Evolutionary conservation across 2,888 invertebrate genomes (phyloP), one percentile per base, ranked within the genome.

Genomic region (Nowickia ferox): DNA sequence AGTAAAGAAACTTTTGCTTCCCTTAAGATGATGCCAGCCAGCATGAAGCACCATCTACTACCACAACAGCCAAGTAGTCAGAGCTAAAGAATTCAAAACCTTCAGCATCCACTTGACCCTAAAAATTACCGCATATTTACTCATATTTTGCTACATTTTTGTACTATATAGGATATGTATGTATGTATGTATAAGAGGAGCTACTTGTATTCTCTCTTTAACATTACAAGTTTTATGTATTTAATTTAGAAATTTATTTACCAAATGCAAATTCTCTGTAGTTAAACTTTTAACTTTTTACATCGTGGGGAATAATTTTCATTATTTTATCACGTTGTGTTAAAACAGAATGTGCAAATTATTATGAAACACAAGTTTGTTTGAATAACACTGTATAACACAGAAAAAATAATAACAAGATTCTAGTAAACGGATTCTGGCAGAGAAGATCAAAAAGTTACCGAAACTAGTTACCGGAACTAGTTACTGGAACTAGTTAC

Each of bases 171-270:
- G 10, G 9, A 15, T 44, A 46, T 19, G 1, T 44, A 46, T 30
- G 4, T 42, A 9, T 17, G 13, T 30, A 44, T 53, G 38, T 40
- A 22, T 51, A 75, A 30, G 48, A 46, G 40, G 8, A 63, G n/a
- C 38, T 42, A 55, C 19, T 38, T 63, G 19, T 40, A 40, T 22
- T 42, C 63, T 48, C 22, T 48, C 19, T 63, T 77, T 63, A 63
- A 38, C 17, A 61, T 79, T 48, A 57, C 51, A 79, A 65, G 59
- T 65, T 79, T 84, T 75, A 78, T 82, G 65, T 74, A 75, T 82
- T 86, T 79, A 82, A 86, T 82, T 86, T 85, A 71, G 69, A n/a
- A 79, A 82, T 82, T 71, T 85, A 82, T 78, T 82, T 82, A 82
- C 74, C 69, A 75, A 69, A 82, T 6, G 65, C 57, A 82, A 85